phyloP scores from a whole-genome alignment of 2,797 vertebrate species.

The Etheostoma perlongum region DNA sequence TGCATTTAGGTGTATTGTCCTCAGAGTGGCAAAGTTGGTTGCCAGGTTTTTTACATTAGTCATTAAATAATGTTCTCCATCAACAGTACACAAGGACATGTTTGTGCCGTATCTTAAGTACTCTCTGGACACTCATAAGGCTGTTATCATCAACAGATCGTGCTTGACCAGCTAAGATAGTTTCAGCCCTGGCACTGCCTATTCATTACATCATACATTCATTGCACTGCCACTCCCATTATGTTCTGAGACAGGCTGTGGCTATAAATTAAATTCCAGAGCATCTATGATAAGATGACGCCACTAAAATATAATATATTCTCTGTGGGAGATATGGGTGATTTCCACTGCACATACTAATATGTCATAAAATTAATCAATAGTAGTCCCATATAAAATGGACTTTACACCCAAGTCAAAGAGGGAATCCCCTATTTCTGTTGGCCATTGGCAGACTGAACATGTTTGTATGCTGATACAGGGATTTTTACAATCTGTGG shows the following conservation, averaged over 20 bases:
- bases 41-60: background rate
- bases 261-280: background rate
- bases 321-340: background rate
- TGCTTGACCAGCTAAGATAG: constrained; percentile 31
- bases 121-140: background rate
- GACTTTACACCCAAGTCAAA: constrained; percentile 22
- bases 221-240: background rate
- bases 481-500: constrained; percentile 11
- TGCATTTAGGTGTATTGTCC: background rate
- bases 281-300: constrained; percentile 2
- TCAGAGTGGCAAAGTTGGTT: background rate
- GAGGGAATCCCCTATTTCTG: constrained; percentile 27
- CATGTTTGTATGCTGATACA: constrained; percentile 32
- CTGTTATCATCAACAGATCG: constrained; percentile 15
- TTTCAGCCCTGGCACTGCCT: constrained; percentile 18
- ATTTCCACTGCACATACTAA: background rate
- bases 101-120: background rate
- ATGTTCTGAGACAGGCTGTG: background rate
- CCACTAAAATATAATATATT: background rate
- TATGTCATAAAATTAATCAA: background rate
- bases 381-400: background rate
- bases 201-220: constrained; percentile 34
- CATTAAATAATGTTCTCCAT: background rate
- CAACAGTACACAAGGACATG: background rate
- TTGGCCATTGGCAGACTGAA: background rate